These are phyloP conservation scores for Peromyscus californicus DNA, from an alignment of 2,113 vertebrate species.

Conservation along the genomic window DNA sequence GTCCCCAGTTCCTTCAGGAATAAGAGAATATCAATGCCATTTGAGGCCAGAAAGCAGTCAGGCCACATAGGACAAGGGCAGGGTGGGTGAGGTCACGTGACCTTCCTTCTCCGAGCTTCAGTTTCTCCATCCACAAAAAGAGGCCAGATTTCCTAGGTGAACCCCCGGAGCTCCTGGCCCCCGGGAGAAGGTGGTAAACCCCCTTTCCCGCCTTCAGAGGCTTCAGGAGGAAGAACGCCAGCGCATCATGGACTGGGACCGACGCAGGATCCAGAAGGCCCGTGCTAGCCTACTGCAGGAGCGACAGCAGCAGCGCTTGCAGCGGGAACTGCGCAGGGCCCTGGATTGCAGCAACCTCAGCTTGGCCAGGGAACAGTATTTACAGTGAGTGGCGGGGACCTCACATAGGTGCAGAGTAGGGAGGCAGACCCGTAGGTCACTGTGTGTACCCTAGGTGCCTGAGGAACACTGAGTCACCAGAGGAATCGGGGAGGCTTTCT, in stretches of 20 bases:
- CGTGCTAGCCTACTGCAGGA: slow-evolving; percentile 86
- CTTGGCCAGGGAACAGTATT: slow-evolving; percentile 87
- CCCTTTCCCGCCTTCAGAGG: slow-evolving; percentile 82
- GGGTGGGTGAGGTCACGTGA: background rate
- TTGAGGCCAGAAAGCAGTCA: background rate
- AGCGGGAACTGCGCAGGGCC: slow-evolving; percentile 82
- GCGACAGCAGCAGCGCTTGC: slow-evolving; percentile 83
- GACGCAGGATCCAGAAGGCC: slow-evolving; percentile 77
- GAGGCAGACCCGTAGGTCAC: background rate
- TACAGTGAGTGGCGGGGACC: slow-evolving; percentile 86
- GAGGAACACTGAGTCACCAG: fast-evolving
- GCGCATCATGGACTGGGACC: slow-evolving; percentile 85
- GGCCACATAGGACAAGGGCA: too few species aligned
- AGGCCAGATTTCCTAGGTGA: fast-evolving
- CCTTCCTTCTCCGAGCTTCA: background rate
- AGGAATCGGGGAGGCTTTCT: background rate
- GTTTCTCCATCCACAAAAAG: background rate
- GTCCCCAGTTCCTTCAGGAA: background rate
- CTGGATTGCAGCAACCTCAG: slow-evolving; percentile 88
- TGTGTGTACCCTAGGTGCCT: fast-evolving
- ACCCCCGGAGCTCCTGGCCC: too few species aligned
- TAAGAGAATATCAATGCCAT: background rate
- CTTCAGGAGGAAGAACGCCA: slow-evolving; percentile 83
- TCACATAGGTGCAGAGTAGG: fast-evolving
- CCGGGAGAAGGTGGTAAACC: background rate